These are phyloP conservation scores for Dryadula phaetusa DNA, from an alignment of 2,888 invertebrate genomes.

Conservation along the genomic window DNA sequence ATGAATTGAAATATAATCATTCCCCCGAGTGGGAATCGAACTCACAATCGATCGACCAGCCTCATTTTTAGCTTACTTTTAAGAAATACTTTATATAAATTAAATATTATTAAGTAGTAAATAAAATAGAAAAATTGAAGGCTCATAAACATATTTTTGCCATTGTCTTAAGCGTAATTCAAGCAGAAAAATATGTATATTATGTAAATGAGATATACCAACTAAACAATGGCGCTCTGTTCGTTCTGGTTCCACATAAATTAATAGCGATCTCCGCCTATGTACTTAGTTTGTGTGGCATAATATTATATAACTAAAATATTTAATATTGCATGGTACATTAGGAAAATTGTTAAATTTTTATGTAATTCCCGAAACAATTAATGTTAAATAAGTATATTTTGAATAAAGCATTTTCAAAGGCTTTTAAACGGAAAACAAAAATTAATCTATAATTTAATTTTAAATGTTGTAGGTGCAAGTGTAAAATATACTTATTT, in stretches of 20 bases:
- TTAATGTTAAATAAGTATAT: too few relatives aligned
- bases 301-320: slow-evolving; percentile 3
- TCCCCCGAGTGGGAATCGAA: too few relatives aligned
- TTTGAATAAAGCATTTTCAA: not conserved
- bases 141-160: not conserved
- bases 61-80: too few relatives aligned
- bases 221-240: slow-evolving; percentile 33
- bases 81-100: not conserved
- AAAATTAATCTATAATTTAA: too few relatives aligned
- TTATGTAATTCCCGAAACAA: not conserved
- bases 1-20: too few relatives aligned
- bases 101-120: not conserved
- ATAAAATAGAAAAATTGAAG: not conserved
- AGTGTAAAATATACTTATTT: slow-evolving; percentile 26
- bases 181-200: slow-evolving; percentile 39
- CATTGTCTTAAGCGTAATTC: slow-evolving; percentile 14
- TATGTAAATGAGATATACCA: slow-evolving; percentile 37
- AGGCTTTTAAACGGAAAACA: too few relatives aligned
- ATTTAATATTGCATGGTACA: not conserved
- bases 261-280: slow-evolving; percentile 18
- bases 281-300: slow-evolving; percentile 9
- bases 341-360: not conserved
- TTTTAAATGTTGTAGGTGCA: not conserved
- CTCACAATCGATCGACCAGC: too few relatives aligned
- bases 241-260: slow-evolving; percentile 30